Base-by-base conservation (phyloP, 1,140 invertebrate genomes). In the Lamellibrachia luymesi region DNA sequence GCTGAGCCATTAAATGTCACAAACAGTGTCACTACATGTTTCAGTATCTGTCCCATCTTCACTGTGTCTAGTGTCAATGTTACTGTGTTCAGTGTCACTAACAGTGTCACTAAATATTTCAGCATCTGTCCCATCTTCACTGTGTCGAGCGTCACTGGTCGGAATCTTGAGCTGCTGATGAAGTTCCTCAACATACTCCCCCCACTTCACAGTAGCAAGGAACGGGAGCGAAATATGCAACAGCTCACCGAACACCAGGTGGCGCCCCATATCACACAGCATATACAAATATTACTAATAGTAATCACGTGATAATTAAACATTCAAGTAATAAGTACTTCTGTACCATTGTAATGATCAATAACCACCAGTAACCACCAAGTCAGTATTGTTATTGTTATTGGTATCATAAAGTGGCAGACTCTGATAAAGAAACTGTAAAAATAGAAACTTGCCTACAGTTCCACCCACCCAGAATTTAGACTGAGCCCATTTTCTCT, bases 101-200 rank as follows among this genome's bases (percentile, higher is more conserved):
- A 52, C 50, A 90, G 92, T 93, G 56, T 51, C 80, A 64, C 50
- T 13, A 25, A 10, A 92, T 80, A 17, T 52, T n/a, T 50, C 94
- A 96, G 96, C 64, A 95, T 96, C 27, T 95, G 95, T 25, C 98
- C 99, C 13, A 98, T 99, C 94, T 99, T 99, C 96, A 97, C 97
- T 92, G 98, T 99, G n/a, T 99, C 98, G n/a, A 98, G 98, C 96
- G 98, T 99, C 0, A 98, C 97, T 25, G 99, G 99, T 2, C 97
- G 97, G 92, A 98, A 98, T 13, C 93, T 96, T 90, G 95, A 96
- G 80, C 97, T 99, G 92, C 97, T 99, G 91, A 99, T 98, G 96
- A 99, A 98, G 97, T 99, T 99, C 97, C 97, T 99, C 90, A 99
- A 99, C 97, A 97, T 99, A 94, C 96, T 99, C 94, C 98, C 98